Evolutionary conservation across 1,140 invertebrate species (phyloP).

Genomic region (Nebria ingens): DNA sequence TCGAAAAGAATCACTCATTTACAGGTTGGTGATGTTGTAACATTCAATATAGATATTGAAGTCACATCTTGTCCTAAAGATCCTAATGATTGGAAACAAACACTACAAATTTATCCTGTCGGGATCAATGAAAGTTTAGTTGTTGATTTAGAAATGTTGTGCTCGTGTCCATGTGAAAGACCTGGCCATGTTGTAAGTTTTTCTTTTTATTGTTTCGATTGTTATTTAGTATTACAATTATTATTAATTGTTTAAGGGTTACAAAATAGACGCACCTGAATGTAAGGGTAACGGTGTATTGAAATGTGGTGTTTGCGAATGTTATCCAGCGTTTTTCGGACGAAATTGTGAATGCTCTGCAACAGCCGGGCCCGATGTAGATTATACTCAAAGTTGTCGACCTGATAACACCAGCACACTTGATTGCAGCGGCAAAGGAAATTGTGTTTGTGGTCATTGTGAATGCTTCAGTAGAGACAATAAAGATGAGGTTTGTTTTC

Average conservation of each 20-base stretch:
- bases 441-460: constrained; percentile 55
- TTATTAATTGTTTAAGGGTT: constrained; percentile 23
- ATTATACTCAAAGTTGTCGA: constrained; percentile 49
- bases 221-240: constrained; percentile 1
- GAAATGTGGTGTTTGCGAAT: constrained; percentile 65
- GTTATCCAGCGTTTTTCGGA: constrained; percentile 51
- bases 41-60: constrained; percentile 37
- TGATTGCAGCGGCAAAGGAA: constrained; percentile 46
- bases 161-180: constrained; percentile 59
- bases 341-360: constrained; percentile 55
- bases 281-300: constrained; percentile 43
- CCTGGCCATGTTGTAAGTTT: constrained; percentile 36
- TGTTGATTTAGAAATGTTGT: constrained; percentile 61
- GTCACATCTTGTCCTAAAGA: constrained; percentile 46
- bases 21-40: constrained; percentile 45
- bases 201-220: background rate
- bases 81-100: constrained; percentile 49
- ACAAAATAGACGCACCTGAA: constrained; percentile 31
- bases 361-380: constrained; percentile 38
- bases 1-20: constrained; percentile 34
- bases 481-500: constrained; percentile 26
- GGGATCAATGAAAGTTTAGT: constrained; percentile 62
- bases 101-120: constrained; percentile 60
- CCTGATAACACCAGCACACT: constrained; percentile 56
- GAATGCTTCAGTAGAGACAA: constrained; percentile 43